phyloP scores from a whole-genome alignment of 2,888 invertebrate genomes.

The Campopleginae sp. region DNA sequence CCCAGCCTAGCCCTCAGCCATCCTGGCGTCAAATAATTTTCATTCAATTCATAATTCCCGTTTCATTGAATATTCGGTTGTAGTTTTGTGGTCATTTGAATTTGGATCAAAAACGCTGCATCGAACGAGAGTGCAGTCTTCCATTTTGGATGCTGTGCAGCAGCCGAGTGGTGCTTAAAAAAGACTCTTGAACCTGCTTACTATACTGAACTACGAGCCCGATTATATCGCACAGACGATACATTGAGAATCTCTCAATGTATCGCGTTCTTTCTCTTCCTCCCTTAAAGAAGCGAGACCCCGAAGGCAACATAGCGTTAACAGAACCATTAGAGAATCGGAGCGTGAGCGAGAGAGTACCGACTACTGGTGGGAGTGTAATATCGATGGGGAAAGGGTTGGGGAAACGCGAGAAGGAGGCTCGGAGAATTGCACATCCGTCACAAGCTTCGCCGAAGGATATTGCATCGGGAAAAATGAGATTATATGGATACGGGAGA shows the following conservation, averaged over 20 bases:
- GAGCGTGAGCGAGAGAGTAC: conserved; percentile 64
- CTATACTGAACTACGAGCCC: conserved; percentile 70
- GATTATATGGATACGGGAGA: not conserved
- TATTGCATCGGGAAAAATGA: not conserved
- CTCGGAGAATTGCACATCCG: conserved; percentile 23
- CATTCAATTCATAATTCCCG: not conserved
- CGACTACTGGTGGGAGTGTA: conserved; percentile 30
- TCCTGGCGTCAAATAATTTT: not conserved
- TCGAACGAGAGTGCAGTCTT: conserved; percentile 28
- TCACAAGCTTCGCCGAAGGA: not conserved
- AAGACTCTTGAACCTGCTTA: conserved; percentile 69
- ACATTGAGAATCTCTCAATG: conserved; percentile 46
- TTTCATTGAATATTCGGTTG: not conserved
- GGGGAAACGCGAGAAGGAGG: conserved; percentile 11
- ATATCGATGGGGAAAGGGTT: conserved; percentile 18
- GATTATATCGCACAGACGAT: conserved; percentile 70
- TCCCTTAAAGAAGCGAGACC: not conserved
- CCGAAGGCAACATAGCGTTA: conserved; percentile 65
- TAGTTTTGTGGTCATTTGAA: not conserved
- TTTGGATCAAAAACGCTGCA: conserved; percentile 8
- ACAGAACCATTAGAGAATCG: conserved; percentile 77
- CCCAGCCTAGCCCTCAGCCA: too few relatives aligned
- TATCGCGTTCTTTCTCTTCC: conserved; percentile 36
- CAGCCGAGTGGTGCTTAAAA: conserved; percentile 67
- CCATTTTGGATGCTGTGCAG: conserved; percentile 32